Evolutionary conservation across 2,797 vertebrate species (phyloP), one percentile per base, ranked within the genome.

Genomic region (Pangasius krempfi): DNA sequence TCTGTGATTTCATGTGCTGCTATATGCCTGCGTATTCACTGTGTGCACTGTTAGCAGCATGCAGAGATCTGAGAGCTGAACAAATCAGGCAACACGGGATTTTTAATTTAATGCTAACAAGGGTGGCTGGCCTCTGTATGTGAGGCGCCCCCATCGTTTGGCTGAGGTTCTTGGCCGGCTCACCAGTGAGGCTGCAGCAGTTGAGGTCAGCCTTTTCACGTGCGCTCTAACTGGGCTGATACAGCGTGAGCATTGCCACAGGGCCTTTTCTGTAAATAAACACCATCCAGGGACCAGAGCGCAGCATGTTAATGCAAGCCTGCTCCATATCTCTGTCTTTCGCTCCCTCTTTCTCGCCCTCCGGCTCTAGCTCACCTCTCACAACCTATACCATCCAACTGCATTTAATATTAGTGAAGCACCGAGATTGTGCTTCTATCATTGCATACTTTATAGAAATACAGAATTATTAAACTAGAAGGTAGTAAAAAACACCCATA

Each of bases 181-280:
- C 66, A 75, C 83, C 37, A 40, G 56, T 8, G 73, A 89, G 86
- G 86, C 73, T 40, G 88, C 72, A 47, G 87, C 79, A 84, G 81
- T 86, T 30, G 86, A 83, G 92, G 91, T 92, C 90, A 89, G 68
- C 62, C 80, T 81, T 58, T 78, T 86, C 86, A 85, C 66, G 22
- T 83, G 81, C n/a, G 27, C 80, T 91, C 88, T 92, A 92, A 92
- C 90, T 91, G 92, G 87, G 76, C 87, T 89, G 86, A 88, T 88
- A 72, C 85, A 79, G 90, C 90, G 86, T 79, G 88, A 88, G 89
- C 68, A 86, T 78, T 86, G 90, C 92, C 83, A 91, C 86, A 70
- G 85, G 89, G 89, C 52, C 25, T 78, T 87, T 54, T 7, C 82
- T 73, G 90, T 91, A 90, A 91, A 91, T 88, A 92, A 91, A 90